Conservation (phyloP, 53 echinoderm and acorn worm species). For the Zoroaster sp. region DNA sequence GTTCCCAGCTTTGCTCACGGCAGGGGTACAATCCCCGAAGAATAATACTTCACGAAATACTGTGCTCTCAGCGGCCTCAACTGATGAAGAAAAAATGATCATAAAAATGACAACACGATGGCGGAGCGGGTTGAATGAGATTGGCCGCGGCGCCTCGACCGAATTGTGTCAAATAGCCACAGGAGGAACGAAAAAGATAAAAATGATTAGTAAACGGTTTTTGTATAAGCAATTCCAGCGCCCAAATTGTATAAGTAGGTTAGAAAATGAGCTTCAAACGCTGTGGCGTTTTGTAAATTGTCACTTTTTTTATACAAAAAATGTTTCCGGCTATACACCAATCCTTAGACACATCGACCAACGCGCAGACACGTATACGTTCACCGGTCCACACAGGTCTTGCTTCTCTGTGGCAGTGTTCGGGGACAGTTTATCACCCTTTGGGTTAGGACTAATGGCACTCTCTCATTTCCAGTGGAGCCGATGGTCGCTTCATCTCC, state of each 20-base stretch:
- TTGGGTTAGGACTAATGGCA: background rate
- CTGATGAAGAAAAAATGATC: too few relatives aligned
- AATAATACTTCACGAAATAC: background rate
- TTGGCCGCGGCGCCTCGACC: background rate
- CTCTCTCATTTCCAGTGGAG: background rate
- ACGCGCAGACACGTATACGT: background rate
- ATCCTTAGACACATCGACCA: background rate
- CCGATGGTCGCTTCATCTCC: background rate
- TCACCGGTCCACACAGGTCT: background rate
- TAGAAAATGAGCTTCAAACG: background rate
- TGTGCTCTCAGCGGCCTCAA: too few relatives aligned
- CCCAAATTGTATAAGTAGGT: background rate
- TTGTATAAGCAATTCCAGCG: background rate
- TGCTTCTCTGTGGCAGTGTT: background rate
- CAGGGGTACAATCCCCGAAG: background rate
- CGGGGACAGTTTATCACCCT: background rate
- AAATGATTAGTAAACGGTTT: background rate
- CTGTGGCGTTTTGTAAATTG: background rate
- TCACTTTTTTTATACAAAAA: background rate
- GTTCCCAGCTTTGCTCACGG: background rate
- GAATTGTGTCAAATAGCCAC: background rate
- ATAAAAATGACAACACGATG: background rate
- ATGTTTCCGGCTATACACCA: background rate
- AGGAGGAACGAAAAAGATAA: background rate
- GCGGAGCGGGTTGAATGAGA: background rate